Percentiles rank a stretch among this genome's conserved stretches.
Conservation (phyloP, 2,797 vertebrate genomes). For the Naso thynnoides region DNA sequence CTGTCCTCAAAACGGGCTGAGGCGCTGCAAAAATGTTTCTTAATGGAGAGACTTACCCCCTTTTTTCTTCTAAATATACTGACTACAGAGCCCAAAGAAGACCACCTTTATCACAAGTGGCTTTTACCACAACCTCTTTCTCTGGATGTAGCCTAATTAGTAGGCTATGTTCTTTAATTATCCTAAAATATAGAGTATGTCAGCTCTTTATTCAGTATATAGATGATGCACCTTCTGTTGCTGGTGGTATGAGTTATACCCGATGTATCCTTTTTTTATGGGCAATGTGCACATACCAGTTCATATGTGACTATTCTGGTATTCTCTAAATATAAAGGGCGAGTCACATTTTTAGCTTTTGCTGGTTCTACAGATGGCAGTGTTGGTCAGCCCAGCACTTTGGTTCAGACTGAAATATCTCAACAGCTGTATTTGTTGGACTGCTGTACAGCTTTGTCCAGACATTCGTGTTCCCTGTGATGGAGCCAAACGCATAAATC, state of each 20-base stretch:
- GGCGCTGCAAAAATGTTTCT: conserved; percentile 17
- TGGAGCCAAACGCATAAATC: no score
- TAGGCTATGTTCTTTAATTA: no score
- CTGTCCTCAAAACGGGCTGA: conserved; percentile 29
- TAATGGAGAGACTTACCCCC: no score
- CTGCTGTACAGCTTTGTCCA: background rate
- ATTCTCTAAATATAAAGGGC: background rate
- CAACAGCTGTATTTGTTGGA: background rate
- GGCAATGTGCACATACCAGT: no score
- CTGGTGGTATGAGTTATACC: background rate
- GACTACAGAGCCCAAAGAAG: background rate
- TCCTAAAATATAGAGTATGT: background rate
- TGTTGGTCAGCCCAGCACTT: background rate
- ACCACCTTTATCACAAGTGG: background rate
- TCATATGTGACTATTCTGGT: background rate
- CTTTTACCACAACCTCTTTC: background rate
- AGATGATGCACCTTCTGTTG: background rate
- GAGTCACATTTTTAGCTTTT: background rate
- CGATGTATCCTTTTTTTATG: background rate
- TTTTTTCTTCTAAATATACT: no score
- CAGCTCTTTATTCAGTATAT: background rate
- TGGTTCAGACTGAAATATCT: background rate
- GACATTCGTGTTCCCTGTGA: background rate
- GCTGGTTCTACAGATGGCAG: background rate
- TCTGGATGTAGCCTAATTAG: no score